Percentiles rank a stretch among this genome's conserved stretches.
Evolutionary conservation across 2,888 invertebrate genomes (phyloP).

Genomic region (Gandaritis pyraliata): DNA sequence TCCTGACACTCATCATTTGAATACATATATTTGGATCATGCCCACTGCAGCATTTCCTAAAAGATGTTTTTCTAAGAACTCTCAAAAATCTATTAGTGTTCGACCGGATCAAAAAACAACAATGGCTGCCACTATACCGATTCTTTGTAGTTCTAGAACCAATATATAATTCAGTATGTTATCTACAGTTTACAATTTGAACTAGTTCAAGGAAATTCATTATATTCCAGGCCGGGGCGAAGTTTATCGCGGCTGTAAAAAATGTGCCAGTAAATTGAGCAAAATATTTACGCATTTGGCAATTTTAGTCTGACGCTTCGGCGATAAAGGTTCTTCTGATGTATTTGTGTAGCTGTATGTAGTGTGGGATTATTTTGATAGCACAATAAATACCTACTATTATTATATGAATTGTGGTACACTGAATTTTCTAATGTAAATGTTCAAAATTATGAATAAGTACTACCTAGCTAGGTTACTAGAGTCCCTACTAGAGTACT

Average conservation of each 20-base stretch:
- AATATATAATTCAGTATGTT: not conserved
- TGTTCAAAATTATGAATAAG: too few relatives aligned
- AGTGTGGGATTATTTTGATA: conserved; percentile 2
- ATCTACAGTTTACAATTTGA: conserved; percentile 3
- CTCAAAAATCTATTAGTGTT: too few relatives aligned
- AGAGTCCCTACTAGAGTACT: too few relatives aligned
- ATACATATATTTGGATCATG: too few relatives aligned
- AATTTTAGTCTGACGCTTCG: not conserved
- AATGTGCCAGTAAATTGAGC: conserved; percentile 5
- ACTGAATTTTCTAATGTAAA: too few relatives aligned
- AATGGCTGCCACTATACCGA: not conserved
- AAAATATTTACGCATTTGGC: conserved; percentile 2
- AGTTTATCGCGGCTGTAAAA: conserved; percentile 19
- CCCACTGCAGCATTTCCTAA: too few relatives aligned
- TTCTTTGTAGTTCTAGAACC: not conserved
- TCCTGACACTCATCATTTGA: too few relatives aligned
- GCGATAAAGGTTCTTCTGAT: conserved; percentile 5
- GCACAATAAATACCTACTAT: not conserved
- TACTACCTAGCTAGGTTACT: too few relatives aligned
- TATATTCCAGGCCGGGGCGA: conserved; percentile 10
- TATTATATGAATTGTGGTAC: not conserved
- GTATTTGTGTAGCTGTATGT: not conserved
- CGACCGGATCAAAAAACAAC: not conserved
- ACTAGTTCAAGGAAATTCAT: conserved; percentile 19
- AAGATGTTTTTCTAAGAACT: too few relatives aligned